phyloP scores from a whole-genome alignment of 2,888 invertebrate genomes.

The Toxonevra muliebris region DNA sequence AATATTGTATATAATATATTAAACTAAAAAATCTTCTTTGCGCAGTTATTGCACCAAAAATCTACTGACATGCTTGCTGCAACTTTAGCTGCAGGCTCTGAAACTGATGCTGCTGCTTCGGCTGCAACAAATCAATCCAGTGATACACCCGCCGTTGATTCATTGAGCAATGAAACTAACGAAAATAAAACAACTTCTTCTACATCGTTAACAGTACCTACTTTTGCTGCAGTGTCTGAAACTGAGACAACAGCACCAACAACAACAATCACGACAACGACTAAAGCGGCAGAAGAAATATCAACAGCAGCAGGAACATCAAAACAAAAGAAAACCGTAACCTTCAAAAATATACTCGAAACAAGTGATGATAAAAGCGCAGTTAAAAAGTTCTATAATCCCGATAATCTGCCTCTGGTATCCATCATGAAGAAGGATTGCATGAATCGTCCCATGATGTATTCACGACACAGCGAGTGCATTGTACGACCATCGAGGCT shows the following conservation, averaged over 20 bases:
- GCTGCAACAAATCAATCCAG: too few relatives aligned
- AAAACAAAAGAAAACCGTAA: slow-evolving; percentile 71
- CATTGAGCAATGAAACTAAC: slow-evolving; percentile 3
- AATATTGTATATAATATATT: too few relatives aligned
- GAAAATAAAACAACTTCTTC: slow-evolving; percentile 11
- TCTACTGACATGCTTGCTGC: slow-evolving; percentile 25
- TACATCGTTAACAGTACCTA: slow-evolving; percentile 14
- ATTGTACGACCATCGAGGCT: slow-evolving; percentile 72
- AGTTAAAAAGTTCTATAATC: slow-evolving; percentile 70
- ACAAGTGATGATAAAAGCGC: slow-evolving; percentile 72
- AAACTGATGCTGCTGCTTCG: too few relatives aligned
- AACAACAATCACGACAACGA: slow-evolving; percentile 26
- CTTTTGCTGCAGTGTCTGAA: slow-evolving; percentile 14
- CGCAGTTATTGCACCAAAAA: slow-evolving; percentile 24
- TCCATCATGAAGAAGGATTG: slow-evolving; percentile 74
- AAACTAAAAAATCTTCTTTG: too few relatives aligned
- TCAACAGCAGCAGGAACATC: slow-evolving; percentile 24
- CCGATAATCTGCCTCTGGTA: slow-evolving; percentile 70
- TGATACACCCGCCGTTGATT: too few relatives aligned
- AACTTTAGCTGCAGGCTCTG: not conserved
- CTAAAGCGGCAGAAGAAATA: slow-evolving; percentile 19
- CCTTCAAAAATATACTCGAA: slow-evolving; percentile 71
- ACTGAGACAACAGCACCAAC: slow-evolving; percentile 26
- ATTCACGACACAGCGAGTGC: slow-evolving; percentile 69
- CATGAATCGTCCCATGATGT: slow-evolving; percentile 68